A percentile compares a stretch with the other conserved stretches of the same genome.
These are phyloP conservation scores for mouse (Mus musculus) DNA, from an alignment of 2,113 vertebrate genomes.

Conservation along the genomic window GRCm39 chr4:119426501-119427000, in stretches of 20 bases:
- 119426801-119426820: too few relatives aligned
- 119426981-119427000: not conserved
- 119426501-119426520: conserved; percentile 23
- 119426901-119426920: conserved; percentile 13
- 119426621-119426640: not conserved
- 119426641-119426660: conserved; percentile 35
- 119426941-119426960: conserved; percentile 35
- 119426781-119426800: too few relatives aligned
- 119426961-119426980: not conserved
- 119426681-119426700: not conserved
- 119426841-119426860: too few relatives aligned
- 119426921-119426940: not conserved
- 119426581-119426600: conserved; percentile 40
- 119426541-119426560: conserved; percentile 33
- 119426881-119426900: conserved; percentile 27
- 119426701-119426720: not conserved
- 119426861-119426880: not conserved
- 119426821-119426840: too few relatives aligned
- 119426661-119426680: not conserved
- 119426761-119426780: too few relatives aligned
- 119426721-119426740: not conserved
- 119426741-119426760: too few relatives aligned
- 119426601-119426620: not conserved
- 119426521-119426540: conserved; percentile 36
- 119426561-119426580: not conserved